Evolutionary conservation across 2,113 vertebrate genomes (phyloP), one percentile per base, ranked within the genome.

Genomic region (Theristicus caerulescens): DNA sequence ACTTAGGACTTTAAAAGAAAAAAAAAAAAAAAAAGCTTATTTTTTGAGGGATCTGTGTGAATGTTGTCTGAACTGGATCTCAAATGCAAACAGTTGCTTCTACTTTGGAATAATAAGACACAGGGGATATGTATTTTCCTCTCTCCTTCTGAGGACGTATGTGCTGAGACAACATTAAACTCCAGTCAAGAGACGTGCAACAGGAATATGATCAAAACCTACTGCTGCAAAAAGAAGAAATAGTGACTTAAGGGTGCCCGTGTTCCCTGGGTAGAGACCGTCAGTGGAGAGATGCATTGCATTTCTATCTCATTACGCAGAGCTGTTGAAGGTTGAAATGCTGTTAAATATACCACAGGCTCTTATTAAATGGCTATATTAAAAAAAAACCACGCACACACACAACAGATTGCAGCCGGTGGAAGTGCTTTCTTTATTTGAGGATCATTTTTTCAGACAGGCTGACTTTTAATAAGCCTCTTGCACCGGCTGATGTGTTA

Each of bases 381-480:
- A 79, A 61, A 92, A 76, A 55, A 85, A 80, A 59, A 52, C 26
- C 52, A 20, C 13, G 22, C 74, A 24, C 5, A 22, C 42, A 27
- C 24, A 11, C 40, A 13, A 10, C 77, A 74, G 82, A 58, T 40
- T 71, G 87, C 73, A 92, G 82, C 71, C 13, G 6, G 81, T 87
- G 62, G 79, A 71, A 87, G 55, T 13, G 0, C 65, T 88, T 78
- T 15, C 90, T 94, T 86, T 82, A 71, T 78, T 78, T 92, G 90
- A 91, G 84, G 81, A 79, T 94, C 46, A 61, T 88, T 84, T 96
- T 93, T 82, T 94, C 92, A 88, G 92, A 72, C 94, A 89, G 84
- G 55, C 86, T 96, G 96, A 19, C 73, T 94, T 96, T 87, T 90
- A 96, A 91, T 97, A 85, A 93, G 66, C 82, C 49, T 95, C 47